phyloP scores from a whole-genome alignment of 2,888 invertebrate species.

The Cactoblastis cactorum region DNA sequence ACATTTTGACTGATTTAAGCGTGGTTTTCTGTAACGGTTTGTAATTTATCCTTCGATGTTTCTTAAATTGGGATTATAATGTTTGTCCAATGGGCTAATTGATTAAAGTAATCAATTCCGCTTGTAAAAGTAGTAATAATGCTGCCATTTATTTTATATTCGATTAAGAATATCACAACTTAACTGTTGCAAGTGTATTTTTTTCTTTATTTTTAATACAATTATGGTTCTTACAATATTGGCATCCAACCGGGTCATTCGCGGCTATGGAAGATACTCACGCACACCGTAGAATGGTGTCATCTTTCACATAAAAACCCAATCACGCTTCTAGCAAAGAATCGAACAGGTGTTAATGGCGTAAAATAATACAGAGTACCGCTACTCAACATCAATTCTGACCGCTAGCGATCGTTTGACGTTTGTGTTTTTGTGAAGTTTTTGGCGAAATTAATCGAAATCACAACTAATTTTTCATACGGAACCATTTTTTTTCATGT shows the following conservation, averaged over 20 bases:
- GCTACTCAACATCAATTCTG: conserved; percentile 20
- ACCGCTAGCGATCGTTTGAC: not conserved
- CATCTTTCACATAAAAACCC: conserved; percentile 8
- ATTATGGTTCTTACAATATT: too few species aligned
- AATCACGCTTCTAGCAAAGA: conserved; percentile 9
- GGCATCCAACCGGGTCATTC: not conserved
- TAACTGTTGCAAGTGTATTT: too few species aligned
- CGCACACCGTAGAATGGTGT: conserved; percentile 7
- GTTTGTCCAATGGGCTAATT: too few species aligned
- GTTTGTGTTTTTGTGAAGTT: not conserved
- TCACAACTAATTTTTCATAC: not conserved
- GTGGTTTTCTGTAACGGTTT: too few species aligned
- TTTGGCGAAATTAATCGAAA: not conserved
- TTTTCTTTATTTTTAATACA: too few species aligned
- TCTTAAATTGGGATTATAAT: too few species aligned
- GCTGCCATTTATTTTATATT: too few species aligned
- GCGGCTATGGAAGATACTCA: not conserved
- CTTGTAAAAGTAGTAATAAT: too few species aligned
- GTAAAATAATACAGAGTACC: conserved; percentile 15
- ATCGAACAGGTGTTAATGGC: conserved; percentile 14
- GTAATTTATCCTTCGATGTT: too few species aligned
- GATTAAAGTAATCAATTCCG: too few species aligned
- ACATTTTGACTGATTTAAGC: too few species aligned
- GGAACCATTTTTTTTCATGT: conserved; percentile 1
- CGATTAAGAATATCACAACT: too few species aligned